Percentiles rank a stretch among this genome's conserved stretches.
These are phyloP conservation scores for Agrochola macilenta DNA, from an alignment of 2,888 invertebrate species.

Conservation along the genomic window DNA sequence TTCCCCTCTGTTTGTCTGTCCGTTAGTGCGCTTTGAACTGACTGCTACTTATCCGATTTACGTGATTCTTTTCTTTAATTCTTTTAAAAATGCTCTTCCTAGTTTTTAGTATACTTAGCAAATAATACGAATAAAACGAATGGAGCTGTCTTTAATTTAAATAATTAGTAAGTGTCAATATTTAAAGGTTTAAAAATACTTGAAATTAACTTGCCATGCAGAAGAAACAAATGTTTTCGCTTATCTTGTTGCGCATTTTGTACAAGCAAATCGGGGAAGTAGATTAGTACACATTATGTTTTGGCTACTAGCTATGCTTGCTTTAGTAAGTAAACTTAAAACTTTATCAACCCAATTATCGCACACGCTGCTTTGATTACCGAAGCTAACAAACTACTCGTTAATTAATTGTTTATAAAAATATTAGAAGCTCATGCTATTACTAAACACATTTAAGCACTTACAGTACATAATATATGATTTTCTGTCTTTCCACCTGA, in stretches of 20 bases:
- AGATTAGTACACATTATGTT: constrained; percentile 42
- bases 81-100: neutral
- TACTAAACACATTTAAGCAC: constrained; percentile 1
- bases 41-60: constrained; percentile 6
- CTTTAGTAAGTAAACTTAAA: constrained; percentile 17
- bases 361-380: constrained; percentile 22
- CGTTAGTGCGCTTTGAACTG: constrained; percentile 10
- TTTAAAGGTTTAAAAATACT: constrained; percentile 13
- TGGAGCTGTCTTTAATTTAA: neutral
- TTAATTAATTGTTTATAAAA: constrained; percentile 2
- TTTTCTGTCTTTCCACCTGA: neutral
- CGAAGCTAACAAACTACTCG: neutral
- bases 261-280: constrained; percentile 39
- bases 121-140: neutral
- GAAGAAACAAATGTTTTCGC: constrained; percentile 22
- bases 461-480: neutral
- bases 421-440: neutral
- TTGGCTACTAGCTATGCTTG: constrained; percentile 12
- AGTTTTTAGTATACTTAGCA: neutral
- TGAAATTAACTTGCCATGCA: constrained; percentile 14
- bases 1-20: constrained; percentile 6
- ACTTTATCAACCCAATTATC: constrained; percentile 31
- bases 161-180: neutral
- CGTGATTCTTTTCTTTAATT: neutral
- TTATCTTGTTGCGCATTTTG: constrained; percentile 48